Evolutionary conservation across 2,113 vertebrate species (phyloP), one percentile per base, ranked within the genome.

Genomic region (Plectropomus leopardus): DNA sequence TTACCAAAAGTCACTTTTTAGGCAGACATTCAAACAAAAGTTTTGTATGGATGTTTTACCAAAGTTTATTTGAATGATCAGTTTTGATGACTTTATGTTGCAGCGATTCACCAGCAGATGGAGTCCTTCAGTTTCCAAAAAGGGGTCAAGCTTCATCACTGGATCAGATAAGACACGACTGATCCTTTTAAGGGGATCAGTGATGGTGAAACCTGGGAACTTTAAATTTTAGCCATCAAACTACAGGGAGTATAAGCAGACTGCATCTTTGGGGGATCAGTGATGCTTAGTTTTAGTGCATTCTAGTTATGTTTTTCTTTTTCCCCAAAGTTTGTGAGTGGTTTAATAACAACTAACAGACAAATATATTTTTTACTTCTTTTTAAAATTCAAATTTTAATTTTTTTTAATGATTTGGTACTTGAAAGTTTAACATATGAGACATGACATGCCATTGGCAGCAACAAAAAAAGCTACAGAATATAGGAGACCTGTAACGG

Each of bases 31-130:
- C 3, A 45, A 54, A 67, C 28, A 44, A 13, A 66, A 51, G 5
- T 54, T 7, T 42, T 3, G 54, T 23, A 10, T 66, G 0, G 21
- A 65, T 45, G 13, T 54, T 13, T 64, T 51, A n/a, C n/a, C n/a
- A n/a, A n/a, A n/a, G n/a, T 26, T n/a, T 8, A 28, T 17, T 16
- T 44, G 15, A 42, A 19, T 32, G 11, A 63, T 48, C 3, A 32
- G 15, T 16, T 9, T 24, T 66, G 53, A 5, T 50, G 5, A 24
- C 36, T 69, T 76, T 32, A 24, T 26, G 2, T 78, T 73, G 47
- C 72, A 65, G 21, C 9, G 1, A 60, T 64, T 5, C 14, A 70
- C 85, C 91, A 87, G 84, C 79, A 92, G 92, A 80, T 72, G 88
- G 91, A 63, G 83, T 51, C 72, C 51, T 84, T 19, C 53, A 34